Conservation (phyloP, 2,113 vertebrate species). For the Natator depressus region DNA sequence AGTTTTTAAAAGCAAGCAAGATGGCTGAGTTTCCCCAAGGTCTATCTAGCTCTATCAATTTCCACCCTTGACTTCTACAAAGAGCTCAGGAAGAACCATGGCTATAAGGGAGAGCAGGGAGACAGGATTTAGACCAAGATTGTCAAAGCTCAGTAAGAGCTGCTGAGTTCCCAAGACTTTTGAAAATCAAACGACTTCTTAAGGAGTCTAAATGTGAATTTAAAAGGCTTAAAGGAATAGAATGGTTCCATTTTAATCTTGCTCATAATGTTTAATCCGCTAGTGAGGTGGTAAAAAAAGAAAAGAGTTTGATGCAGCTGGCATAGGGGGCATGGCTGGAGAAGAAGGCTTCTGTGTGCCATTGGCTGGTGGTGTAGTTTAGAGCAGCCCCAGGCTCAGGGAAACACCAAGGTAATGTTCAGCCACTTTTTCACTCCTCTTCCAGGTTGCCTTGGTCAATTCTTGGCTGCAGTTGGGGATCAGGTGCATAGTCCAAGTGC, state of each 20-base stretch:
- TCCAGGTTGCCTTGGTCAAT: not conserved
- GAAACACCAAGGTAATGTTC: not conserved
- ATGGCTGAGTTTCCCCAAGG: not conserved
- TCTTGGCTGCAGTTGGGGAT: not conserved
- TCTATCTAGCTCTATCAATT: not conserved
- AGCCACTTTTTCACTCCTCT: not conserved
- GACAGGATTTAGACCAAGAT: not conserved
- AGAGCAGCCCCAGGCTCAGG: not conserved
- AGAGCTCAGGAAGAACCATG: not conserved
- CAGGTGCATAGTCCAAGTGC: not conserved
- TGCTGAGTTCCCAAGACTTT: not conserved
- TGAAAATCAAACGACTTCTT: not conserved
- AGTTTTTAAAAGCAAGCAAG: not conserved
- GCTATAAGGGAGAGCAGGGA: not conserved
- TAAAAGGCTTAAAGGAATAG: not conserved
- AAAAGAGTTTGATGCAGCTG: not conserved
- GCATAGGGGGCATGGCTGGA: not conserved
- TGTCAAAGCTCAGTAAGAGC: not conserved
- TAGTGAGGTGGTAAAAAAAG: not conserved
- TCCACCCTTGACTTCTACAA: not conserved
- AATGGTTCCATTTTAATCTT: not conserved
- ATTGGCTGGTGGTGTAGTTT: not conserved
- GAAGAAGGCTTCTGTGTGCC: not conserved
- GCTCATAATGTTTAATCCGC: not conserved
- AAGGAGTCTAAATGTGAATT: not conserved